These are phyloP conservation scores for Sussaba pulchella DNA, from an alignment of 2,888 invertebrate genomes.

Conservation along the genomic window DNA sequence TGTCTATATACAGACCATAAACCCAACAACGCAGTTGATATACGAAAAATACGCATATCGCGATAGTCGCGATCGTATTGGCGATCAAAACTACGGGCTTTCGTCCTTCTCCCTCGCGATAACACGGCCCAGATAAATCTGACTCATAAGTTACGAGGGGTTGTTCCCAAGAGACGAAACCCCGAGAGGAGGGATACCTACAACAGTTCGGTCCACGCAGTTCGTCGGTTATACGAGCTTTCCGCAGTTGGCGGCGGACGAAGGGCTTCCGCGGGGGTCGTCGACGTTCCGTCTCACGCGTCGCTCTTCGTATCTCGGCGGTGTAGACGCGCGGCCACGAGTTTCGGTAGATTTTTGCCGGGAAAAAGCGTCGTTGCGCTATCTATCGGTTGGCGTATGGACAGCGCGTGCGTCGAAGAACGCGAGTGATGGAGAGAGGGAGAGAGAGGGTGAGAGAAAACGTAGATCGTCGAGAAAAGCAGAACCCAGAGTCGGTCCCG, in stretches of 20 bases:
- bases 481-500: conserved; percentile 73
- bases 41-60: conserved; percentile 18
- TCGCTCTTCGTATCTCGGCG: conserved; percentile 37
- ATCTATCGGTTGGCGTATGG: background rate
- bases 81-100: conserved; percentile 41
- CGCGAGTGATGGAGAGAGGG: background rate
- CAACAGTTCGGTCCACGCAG: background rate
- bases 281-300: conserved; percentile 35
- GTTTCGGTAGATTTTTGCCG: conserved; percentile 69
- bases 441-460: background rate
- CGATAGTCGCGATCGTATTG: background rate
- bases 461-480: conserved; percentile 19
- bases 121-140: conserved; percentile 80
- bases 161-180: conserved; percentile 73
- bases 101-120: conserved; percentile 63
- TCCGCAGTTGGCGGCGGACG: conserved; percentile 14
- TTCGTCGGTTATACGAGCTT: background rate
- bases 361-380: conserved; percentile 15
- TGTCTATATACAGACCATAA: background rate
- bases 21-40: background rate
- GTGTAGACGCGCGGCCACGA: conserved; percentile 49
- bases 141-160: conserved; percentile 82
- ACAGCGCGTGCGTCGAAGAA: conserved; percentile 23
- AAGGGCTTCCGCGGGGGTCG: conserved; percentile 29
- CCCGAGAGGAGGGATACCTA: conserved; percentile 38